Evolutionary conservation across 2,888 invertebrate genomes (phyloP).

Genomic region (Tetragonisca angustula): DNA sequence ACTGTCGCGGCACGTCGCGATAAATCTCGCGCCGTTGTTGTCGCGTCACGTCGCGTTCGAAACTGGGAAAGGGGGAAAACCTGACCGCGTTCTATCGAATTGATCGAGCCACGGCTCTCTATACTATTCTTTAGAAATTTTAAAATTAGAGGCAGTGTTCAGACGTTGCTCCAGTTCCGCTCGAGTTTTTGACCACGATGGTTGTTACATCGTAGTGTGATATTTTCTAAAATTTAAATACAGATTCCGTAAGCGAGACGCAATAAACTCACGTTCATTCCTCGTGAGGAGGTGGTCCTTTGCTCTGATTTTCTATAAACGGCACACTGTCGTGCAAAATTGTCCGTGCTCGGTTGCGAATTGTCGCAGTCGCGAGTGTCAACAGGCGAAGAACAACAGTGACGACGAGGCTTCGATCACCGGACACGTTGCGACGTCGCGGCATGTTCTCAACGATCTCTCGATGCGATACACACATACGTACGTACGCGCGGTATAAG

Average conservation of each 20-base stretch:
- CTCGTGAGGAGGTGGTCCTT: no score
- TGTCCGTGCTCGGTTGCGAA: no score
- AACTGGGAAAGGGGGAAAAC: not conserved
- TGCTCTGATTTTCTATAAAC: no score
- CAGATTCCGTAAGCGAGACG: no score
- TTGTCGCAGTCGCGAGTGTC: no score
- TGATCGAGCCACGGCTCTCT: conserved; percentile 35
- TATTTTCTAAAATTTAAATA: no score
- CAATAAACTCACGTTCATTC: no score
- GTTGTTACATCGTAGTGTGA: no score
- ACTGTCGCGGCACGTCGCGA: conserved; percentile 22
- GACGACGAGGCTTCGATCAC: conserved; percentile 37
- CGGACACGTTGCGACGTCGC: not conserved
- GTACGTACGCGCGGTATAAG: conserved; percentile 54
- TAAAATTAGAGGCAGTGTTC: not conserved
- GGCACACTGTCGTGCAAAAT: no score
- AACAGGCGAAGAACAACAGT: conserved; percentile 1
- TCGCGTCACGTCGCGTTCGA: not conserved
- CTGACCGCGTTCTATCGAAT: conserved; percentile 8
- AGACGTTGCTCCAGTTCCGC: no score
- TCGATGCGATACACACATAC: not conserved
- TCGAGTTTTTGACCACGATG: no score
- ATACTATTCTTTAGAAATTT: no score
- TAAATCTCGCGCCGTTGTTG: conserved; percentile 53
- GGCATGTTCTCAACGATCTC: conserved; percentile 27